Base-by-base conservation (phyloP, 2,888 invertebrate species). In the Mycalesis mineus region DNA sequence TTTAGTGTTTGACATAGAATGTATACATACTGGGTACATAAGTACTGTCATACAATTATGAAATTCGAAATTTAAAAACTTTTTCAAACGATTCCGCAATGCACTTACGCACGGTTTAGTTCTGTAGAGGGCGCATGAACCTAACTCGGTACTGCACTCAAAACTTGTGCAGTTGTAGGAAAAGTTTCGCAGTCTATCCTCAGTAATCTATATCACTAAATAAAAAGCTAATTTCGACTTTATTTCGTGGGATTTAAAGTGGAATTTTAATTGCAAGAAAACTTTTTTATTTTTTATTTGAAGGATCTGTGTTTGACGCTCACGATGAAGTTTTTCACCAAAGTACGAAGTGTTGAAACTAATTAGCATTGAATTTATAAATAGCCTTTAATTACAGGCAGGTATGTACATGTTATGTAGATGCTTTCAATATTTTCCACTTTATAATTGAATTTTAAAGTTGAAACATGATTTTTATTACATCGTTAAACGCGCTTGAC, bases 21-120 rank as follows among this genome's bases (percentile, higher is more conserved):
- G 5, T 22, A 22, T 22, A 4, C 22, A 22, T 22, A 22, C 22
- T 22, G 5, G 22, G 22, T 22, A 56, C 11, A 17, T 22, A 44
- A 11, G 36, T 4, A 36, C 36, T 29, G 37, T 28, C 29, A 29
- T 22, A 44, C 33, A 42, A 50, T 57, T 37, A 50, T 53, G 50
- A 36, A 54, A 51, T 57, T 50, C 51, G 42, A 57, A 55, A 58
- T 59, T 57, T 57, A 60, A 63, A 66, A 68, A 63, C 62, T 60
- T 61, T 65, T 67, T 68, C 65, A 68, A 70, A 65, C 63, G 61
- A 48, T 64, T 58, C 58, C 64, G 63, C 68, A 68, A 65, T 58
- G 62, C 66, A 69, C 65, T 67, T 67, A 68, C 70, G 66, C 61
- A 57, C 67, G 66, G 67, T 68, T 69, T 66, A 66, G 65, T 65